Percentiles rank a stretch among this genome's conserved stretches.
Conservation (phyloP, 1,140 invertebrate genomes). For the Globodera rostochiensis region DNA sequence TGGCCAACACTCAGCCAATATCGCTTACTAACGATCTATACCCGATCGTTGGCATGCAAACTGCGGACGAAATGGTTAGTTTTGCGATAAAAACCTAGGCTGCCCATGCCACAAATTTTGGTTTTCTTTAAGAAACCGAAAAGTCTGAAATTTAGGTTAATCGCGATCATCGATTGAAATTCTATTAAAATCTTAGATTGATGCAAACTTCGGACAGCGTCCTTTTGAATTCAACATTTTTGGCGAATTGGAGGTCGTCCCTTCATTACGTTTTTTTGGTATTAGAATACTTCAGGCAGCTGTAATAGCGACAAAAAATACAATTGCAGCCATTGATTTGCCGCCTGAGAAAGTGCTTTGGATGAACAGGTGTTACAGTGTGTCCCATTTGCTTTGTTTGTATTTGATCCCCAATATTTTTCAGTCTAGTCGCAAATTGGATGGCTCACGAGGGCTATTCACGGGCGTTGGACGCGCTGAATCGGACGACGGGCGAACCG, state of each 20-base stretch:
- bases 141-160: not conserved
- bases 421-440: constrained; percentile 38
- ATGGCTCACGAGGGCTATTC: constrained; percentile 51
- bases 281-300: constrained; percentile 28
- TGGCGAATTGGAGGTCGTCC: constrained; percentile 79
- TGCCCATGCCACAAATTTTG: too few relatives aligned
- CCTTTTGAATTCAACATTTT: constrained; percentile 97
- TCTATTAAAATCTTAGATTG: constrained; percentile 64
- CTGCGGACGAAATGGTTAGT: constrained; percentile 84
- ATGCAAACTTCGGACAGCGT: constrained; percentile 96
- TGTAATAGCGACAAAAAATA: constrained; percentile 14
- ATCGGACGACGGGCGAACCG: constrained; percentile 31
- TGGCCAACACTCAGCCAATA: constrained; percentile 42
- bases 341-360: constrained; percentile 53
- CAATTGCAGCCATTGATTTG: constrained; percentile 39
- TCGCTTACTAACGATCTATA: constrained; percentile 79
- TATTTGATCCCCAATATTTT: not conserved
- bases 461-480: constrained; percentile 33
- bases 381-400: too few relatives aligned
- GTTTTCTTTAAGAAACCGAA: too few relatives aligned
- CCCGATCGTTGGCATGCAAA: constrained; percentile 96
- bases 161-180: not conserved
- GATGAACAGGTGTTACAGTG: constrained; percentile 46
- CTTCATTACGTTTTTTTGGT: constrained; percentile 5
- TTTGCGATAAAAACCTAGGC: constrained; percentile 65